Percentiles rank a stretch among this genome's conserved stretches.
Conservation (phyloP, 2,113 vertebrate genomes). For the Bubalus kerabau region DNA sequence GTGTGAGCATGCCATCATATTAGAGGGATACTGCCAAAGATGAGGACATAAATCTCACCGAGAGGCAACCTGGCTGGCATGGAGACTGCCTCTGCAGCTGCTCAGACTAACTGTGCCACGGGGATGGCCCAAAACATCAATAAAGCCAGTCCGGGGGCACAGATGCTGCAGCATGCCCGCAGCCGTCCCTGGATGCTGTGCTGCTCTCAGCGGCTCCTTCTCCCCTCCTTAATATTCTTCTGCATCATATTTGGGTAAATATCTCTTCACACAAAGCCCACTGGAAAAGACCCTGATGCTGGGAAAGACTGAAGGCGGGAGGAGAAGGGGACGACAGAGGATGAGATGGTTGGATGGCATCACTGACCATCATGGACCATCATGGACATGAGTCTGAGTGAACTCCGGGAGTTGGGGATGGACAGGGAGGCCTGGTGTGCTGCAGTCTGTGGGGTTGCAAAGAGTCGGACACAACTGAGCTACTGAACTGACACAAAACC, state of each 20-base stretch:
- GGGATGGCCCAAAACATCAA: accelerated
- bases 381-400: background rate
- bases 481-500: background rate
- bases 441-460: background rate
- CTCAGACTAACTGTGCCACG: background rate
- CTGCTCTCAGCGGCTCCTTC: background rate
- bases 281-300: background rate
- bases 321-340: background rate
- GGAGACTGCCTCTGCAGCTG: background rate
- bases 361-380: background rate
- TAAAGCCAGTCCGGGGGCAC: background rate
- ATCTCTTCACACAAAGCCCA: background rate
- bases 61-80: background rate
- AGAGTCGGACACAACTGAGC: accelerated
- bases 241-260: background rate
- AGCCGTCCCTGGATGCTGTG: accelerated
- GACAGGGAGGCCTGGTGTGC: background rate
- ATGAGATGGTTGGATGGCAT: background rate
- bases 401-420: accelerated
- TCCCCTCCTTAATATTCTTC: background rate
- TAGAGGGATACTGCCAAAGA: background rate
- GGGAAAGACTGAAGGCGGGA: background rate
- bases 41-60: background rate
- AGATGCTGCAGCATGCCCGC: accelerated
- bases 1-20: background rate